Percentiles rank a stretch among this genome's conserved stretches.
Conservation (phyloP, 2,888 invertebrate genomes). For the Gisinianus flammeolus region DNA sequence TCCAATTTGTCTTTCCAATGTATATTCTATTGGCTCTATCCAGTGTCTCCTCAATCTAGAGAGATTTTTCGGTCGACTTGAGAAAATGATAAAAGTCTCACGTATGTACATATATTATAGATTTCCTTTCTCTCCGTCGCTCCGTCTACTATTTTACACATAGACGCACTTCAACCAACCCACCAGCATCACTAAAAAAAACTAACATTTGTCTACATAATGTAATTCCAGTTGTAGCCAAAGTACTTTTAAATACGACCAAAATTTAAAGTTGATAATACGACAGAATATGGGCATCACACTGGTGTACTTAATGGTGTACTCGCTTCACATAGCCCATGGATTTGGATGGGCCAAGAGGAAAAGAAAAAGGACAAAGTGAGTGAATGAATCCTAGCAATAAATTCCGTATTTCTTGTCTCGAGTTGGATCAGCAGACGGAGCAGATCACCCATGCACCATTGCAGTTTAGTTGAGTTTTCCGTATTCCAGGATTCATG, state of each 20-base stretch:
- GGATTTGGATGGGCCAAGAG: neutral
- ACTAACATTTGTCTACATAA: slow-evolving; percentile 10
- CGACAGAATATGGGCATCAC: neutral
- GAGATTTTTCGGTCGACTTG: slow-evolving; percentile 13
- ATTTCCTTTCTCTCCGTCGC: slow-evolving; percentile 11
- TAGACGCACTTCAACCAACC: neutral
- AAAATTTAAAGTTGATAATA: slow-evolving; percentile 7
- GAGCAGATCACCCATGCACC: slow-evolving; percentile 32
- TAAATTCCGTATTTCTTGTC: slow-evolving; percentile 43
- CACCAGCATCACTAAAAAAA: neutral
- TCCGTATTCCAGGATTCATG: neutral
- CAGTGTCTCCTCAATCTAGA: slow-evolving; percentile 14
- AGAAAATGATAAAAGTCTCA: slow-evolving; percentile 20
- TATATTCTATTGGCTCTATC: neutral
- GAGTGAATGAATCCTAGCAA: slow-evolving; percentile 42
- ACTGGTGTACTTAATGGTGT: slow-evolving; percentile 8
- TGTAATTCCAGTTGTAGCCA: neutral
- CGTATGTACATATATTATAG: neutral
- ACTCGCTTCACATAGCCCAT: neutral
- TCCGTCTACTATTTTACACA: neutral
- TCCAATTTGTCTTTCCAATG: slow-evolving; percentile 2
- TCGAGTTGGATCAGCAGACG: slow-evolving; percentile 31
- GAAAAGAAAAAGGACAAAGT: slow-evolving; percentile 26
- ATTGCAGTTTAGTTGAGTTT: slow-evolving; percentile 6
- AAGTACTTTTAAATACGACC: slow-evolving; percentile 21